Base-by-base conservation (phyloP, 2,797 vertebrate species). In the Aotus griseimembra region DNA sequence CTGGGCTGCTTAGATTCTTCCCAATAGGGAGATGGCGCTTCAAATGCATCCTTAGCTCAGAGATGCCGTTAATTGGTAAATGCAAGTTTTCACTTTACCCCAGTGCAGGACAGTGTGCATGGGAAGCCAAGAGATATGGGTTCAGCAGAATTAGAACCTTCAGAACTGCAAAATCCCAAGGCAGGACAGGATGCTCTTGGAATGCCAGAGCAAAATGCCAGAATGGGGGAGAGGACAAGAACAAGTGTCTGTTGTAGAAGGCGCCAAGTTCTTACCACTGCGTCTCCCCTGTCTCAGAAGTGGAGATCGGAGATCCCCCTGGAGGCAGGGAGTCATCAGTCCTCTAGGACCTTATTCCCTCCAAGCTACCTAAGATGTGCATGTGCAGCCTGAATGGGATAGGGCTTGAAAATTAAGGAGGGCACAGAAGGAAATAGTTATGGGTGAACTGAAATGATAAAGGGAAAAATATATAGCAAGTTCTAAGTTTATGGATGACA, bases 401-500 rank as follows among this genome's bases (percentile, higher is more conserved):
- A 30, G 64, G 44, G 55, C 41, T 36, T 64, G 64, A 94, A 73
- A 95, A 96, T 44, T 57, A 89, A 93, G 80, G n/a, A 82, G 17
- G 88, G 8, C 14, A 28, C 33, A 10, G 44, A 44, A 75, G 26
- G 58, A 82, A 89, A 8, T 15, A 64, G 7, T 50, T 36, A 55
- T 90, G 89, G 83, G 44, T 55, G 55, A 87, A 82, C 77, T 22
- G 72, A 94, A 88, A 96, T 94, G 72, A 96, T 79, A 64, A 97
- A 87, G 77, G 36, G n/a, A 7, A 84, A 80, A 93, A 94, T 77
- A 70, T 39, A 64, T 10, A 90, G 94, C 17, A 26, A 48, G 26
- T 91, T 97, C 92, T 90, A 93, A 87, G 89, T 86, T 93, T 79
- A 46, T 9, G 79, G 96, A 73, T 95, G 95, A 97, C 97, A 97